Evolutionary conservation across 2,797 vertebrate genomes (phyloP).

Genomic region (Gambusia yucatana): DNA sequence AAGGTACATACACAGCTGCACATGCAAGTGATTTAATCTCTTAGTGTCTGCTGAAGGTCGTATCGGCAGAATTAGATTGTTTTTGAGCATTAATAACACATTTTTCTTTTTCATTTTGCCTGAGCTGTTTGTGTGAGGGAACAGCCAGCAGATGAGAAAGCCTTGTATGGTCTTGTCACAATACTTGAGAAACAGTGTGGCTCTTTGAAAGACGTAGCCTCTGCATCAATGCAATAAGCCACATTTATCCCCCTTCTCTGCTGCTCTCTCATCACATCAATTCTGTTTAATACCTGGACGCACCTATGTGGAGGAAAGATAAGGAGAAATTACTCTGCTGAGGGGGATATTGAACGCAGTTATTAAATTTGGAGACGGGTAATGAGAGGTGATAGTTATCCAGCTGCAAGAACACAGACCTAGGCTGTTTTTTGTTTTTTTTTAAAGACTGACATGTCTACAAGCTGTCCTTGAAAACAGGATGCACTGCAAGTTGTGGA

Average conservation of each 20-base stretch:
- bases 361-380: constrained; percentile 67
- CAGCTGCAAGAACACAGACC: constrained; percentile 50
- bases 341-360: constrained; percentile 63
- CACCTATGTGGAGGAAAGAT: constrained; percentile 59
- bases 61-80: constrained; percentile 12
- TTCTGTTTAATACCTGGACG: constrained; percentile 61
- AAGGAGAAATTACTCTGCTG: constrained; percentile 62
- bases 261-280: constrained; percentile 45
- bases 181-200: constrained; percentile 50
- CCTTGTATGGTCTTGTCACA: constrained; percentile 51
- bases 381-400: constrained; percentile 70
- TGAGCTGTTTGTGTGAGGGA: constrained; percentile 33
- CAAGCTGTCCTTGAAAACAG: constrained; percentile 20
- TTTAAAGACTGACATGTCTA: constrained; percentile 41
- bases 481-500: constrained; percentile 15
- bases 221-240: constrained; percentile 42
- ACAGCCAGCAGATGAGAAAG: constrained; percentile 64
- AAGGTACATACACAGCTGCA: constrained; percentile 81
- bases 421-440: constrained; percentile 3
- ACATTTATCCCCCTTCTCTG: constrained; percentile 37
- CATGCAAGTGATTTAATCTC: constrained; percentile 1
- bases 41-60: constrained; percentile 7
- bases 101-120: constrained; percentile 19
- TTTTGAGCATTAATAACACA: constrained; percentile 30
- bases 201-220: constrained; percentile 40